phyloP scores from a whole-genome alignment of 2,888 invertebrate species.

The Pandemis heparana region DNA sequence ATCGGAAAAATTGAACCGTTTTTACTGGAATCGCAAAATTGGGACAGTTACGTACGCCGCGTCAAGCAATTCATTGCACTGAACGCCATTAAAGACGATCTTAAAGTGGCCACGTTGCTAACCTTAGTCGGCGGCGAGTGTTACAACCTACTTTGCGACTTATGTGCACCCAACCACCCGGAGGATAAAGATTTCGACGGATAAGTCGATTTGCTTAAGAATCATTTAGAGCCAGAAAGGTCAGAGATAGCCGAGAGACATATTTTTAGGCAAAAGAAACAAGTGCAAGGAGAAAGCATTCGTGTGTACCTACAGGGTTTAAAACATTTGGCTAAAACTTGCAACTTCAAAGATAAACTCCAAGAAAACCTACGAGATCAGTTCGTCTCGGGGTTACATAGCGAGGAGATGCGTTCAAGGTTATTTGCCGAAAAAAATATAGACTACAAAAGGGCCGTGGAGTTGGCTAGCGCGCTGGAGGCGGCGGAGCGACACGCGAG shows the following conservation, averaged over 20 bases:
- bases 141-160: slow-evolving; percentile 2
- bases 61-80: background rate
- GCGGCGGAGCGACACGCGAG: slow-evolving; percentile 3
- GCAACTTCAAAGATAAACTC: no score
- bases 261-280: no score
- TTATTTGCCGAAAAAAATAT: slow-evolving; percentile 7
- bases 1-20: slow-evolving; percentile 2
- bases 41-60: slow-evolving; percentile 1
- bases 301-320: no score
- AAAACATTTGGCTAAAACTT: no score
- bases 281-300: no score
- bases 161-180: background rate
- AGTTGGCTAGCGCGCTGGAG: background rate
- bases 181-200: no score
- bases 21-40: slow-evolving; percentile 1
- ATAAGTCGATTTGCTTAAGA: slow-evolving; percentile 4
- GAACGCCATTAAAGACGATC: background rate
- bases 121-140: slow-evolving; percentile 9
- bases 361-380: no score
- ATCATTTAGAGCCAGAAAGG: background rate
- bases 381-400: no score
- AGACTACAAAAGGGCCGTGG: slow-evolving; percentile 1
- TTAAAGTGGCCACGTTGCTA: slow-evolving; percentile 8
- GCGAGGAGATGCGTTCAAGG: slow-evolving; percentile 5
- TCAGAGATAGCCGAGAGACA: slow-evolving; percentile 5